Percentiles rank a stretch among this genome's conserved stretches.
phyloP scores from a whole-genome alignment of 1,140 invertebrate genomes.

The Drosophila rhopaloa region DNA sequence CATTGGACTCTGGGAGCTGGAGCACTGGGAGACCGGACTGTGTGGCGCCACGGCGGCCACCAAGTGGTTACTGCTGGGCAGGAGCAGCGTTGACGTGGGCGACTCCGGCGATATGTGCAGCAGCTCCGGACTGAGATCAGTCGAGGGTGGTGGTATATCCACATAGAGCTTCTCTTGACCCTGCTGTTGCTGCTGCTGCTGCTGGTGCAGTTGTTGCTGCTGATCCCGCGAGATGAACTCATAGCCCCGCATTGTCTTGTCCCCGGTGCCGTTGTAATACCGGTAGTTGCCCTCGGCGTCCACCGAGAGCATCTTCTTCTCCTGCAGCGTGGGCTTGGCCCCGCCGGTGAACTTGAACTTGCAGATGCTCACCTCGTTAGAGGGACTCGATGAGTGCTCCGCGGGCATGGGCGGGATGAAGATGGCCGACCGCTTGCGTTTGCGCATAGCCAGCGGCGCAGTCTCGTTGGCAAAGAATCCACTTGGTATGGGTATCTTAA shows the following conservation, averaged over 20 bases:
- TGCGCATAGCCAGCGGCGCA: slow-evolving; percentile 85
- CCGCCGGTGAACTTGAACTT: slow-evolving; percentile 97
- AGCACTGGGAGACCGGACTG: slow-evolving; percentile 56
- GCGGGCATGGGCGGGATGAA: slow-evolving; percentile 92
- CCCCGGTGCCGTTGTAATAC: slow-evolving; percentile 92
- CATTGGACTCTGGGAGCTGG: slow-evolving; percentile 56
- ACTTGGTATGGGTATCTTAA: slow-evolving; percentile 79
- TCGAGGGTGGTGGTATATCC: slow-evolving; percentile 82
- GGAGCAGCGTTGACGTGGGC: slow-evolving; percentile 67
- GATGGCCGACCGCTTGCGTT: slow-evolving; percentile 91
- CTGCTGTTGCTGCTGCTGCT: slow-evolving; percentile 29
- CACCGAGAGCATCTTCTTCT: slow-evolving; percentile 95
- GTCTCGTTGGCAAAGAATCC: slow-evolving; percentile 59
- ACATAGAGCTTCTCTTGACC: slow-evolving; percentile 86
- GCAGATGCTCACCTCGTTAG: slow-evolving; percentile 94
- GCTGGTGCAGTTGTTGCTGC: slow-evolving; percentile 86
- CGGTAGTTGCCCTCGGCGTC: slow-evolving; percentile 94
- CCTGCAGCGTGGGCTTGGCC: slow-evolving; percentile 93
- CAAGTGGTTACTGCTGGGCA: slow-evolving; percentile 46
- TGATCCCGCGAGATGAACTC: slow-evolving; percentile 90
- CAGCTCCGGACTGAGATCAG: slow-evolving; percentile 84
- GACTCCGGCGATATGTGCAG: slow-evolving; percentile 84
- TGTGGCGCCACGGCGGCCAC: slow-evolving; percentile 39
- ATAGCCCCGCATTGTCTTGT: slow-evolving; percentile 90
- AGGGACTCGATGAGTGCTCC: slow-evolving; percentile 89